These are phyloP conservation scores for Phataginus tricuspis DNA, from an alignment of 2,797 vertebrate species.

Conservation along the genomic window DNA sequence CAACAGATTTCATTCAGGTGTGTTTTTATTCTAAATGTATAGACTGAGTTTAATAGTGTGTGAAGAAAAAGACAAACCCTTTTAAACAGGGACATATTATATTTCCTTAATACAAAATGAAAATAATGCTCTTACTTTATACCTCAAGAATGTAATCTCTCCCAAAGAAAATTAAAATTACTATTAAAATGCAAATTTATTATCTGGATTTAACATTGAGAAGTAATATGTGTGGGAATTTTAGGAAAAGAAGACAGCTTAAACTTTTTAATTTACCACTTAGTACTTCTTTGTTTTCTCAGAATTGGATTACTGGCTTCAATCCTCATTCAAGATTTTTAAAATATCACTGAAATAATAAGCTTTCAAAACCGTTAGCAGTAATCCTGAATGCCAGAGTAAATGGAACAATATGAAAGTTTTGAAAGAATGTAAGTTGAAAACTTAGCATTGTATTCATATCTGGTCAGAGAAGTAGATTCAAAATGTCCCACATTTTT, in stretches of 20 bases:
- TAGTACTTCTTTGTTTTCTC: neutral
- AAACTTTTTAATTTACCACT: neutral
- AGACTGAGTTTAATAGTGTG: conserved; percentile 6
- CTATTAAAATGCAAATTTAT: neutral
- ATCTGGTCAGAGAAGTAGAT: neutral
- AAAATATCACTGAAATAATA: neutral
- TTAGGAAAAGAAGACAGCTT: neutral
- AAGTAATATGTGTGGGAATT: neutral
- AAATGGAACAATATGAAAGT: neutral
- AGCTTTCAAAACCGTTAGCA: neutral
- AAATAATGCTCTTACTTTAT: neutral
- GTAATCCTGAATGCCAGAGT: neutral
- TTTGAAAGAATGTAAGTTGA: neutral
- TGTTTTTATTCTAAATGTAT: conserved; percentile 51
- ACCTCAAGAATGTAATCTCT: neutral
- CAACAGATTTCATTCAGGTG: conserved; percentile 31
- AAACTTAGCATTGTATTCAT: neutral
- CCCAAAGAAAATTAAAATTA: neutral
- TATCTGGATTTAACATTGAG: neutral
- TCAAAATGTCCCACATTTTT: neutral
- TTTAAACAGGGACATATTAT: neutral
- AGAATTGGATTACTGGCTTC: neutral
- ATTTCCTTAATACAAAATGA: neutral
- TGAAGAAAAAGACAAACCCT: conserved; percentile 60
- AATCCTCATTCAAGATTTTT: neutral